Percentiles rank a stretch among this genome's conserved stretches.
Evolutionary conservation across 2,797 vertebrate genomes (phyloP).

Genomic region (Tinamus major): DNA sequence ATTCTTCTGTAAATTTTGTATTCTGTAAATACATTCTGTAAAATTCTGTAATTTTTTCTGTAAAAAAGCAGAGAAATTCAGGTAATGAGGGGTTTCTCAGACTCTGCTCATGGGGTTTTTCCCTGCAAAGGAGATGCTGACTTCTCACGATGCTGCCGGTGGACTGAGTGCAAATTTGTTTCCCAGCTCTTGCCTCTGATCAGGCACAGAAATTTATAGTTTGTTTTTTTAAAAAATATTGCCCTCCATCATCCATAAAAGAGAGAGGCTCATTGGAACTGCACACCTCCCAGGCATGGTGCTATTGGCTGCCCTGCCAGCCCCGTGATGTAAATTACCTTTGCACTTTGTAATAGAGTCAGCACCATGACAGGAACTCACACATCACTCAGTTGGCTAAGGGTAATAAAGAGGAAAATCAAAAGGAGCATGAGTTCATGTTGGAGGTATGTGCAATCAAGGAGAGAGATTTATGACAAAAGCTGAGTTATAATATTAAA

Average conservation of each 20-base stretch:
- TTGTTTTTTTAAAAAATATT: slow-evolving; percentile 52
- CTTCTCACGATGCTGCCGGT: not conserved
- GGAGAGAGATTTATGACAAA: slow-evolving; percentile 77
- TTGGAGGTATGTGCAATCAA: slow-evolving; percentile 69
- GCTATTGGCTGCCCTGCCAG: slow-evolving; percentile 56
- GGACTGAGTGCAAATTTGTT: slow-evolving; percentile 23
- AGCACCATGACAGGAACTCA: slow-evolving; percentile 80
- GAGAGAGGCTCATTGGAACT: slow-evolving; percentile 48
- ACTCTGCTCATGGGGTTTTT: not conserved
- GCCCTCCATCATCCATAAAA: slow-evolving; percentile 52
- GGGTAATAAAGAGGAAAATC: slow-evolving; percentile 80
- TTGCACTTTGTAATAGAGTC: slow-evolving; percentile 82
- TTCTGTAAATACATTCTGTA: no score
- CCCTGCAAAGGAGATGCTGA: slow-evolving; percentile 38
- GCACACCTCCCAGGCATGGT: not conserved
- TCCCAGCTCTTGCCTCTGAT: slow-evolving; percentile 20
- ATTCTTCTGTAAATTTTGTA: no score
- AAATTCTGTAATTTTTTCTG: no score
- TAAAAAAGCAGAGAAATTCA: slow-evolving; percentile 16
- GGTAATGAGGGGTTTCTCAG: not conserved
- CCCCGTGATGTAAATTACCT: slow-evolving; percentile 71
- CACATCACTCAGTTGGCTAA: slow-evolving; percentile 78
- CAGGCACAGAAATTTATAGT: slow-evolving; percentile 51
- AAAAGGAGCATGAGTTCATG: slow-evolving; percentile 74
- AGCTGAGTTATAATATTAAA: slow-evolving; percentile 78